Percentiles rank a stretch among this genome's conserved stretches.
phyloP scores from a whole-genome alignment of 2,888 invertebrate genomes.

The Caenorhabditis macrosperma region DNA sequence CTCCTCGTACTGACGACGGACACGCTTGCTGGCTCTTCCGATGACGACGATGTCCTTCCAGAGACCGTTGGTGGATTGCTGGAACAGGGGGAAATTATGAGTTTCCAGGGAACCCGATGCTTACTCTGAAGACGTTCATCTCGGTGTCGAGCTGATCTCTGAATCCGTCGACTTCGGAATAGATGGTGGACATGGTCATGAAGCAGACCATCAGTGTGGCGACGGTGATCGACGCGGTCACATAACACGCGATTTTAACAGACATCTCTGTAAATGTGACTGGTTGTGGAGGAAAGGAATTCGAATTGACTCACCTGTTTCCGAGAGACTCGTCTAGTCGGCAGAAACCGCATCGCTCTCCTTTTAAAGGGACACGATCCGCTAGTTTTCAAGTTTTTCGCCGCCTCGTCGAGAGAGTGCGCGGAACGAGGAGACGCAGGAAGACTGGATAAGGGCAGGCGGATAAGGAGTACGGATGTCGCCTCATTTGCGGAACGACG shows the following conservation, averaged over 20 bases:
- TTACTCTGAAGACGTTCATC: conserved; percentile 75
- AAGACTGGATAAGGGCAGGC: conserved; percentile 42
- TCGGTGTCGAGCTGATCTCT: conserved; percentile 77
- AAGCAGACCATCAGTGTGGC: conserved; percentile 76
- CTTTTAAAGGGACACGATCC: conserved; percentile 49
- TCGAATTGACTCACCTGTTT: conserved; percentile 24
- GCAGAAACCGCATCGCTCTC: conserved; percentile 9
- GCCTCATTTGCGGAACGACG: conserved; percentile 14
- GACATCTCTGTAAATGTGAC: conserved; percentile 75
- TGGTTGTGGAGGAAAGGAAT: conserved; percentile 13
- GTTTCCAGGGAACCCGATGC: not conserved
- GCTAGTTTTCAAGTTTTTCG: conserved; percentile 57
- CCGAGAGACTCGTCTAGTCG: conserved; percentile 49
- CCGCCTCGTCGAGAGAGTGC: conserved; percentile 18
- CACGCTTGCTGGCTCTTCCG: conserved; percentile 61
- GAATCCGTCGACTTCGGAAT: conserved; percentile 75
- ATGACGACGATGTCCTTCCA: conserved; percentile 78
- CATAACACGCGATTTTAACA: conserved; percentile 76
- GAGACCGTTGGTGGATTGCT: conserved; percentile 76
- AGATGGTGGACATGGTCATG: conserved; percentile 75
- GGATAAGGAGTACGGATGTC: conserved; percentile 51
- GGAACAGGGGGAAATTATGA: conserved; percentile 12
- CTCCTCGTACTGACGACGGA: conserved; percentile 68
- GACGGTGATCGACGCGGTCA: conserved; percentile 77
- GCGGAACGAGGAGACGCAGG: conserved; percentile 28